Percentiles rank a stretch among this genome's conserved stretches.
phyloP scores from a whole-genome alignment of 2,797 vertebrate species.

The Hypotaenidia okinawae region DNA sequence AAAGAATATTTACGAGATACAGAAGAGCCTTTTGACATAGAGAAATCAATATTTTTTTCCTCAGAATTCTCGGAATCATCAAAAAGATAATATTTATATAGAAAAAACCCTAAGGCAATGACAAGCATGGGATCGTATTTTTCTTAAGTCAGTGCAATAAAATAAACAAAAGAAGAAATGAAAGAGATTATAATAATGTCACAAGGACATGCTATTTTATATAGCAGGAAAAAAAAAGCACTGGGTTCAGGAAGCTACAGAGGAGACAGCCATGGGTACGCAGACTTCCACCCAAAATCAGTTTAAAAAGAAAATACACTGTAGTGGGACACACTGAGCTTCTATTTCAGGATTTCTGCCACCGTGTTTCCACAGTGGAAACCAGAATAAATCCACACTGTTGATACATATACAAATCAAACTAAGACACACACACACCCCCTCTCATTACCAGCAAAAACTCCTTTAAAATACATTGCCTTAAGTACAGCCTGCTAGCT shows the following conservation, averaged over 20 bases:
- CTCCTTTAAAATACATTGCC: fast-evolving
- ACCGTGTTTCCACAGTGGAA: fast-evolving
- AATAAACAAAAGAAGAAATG: constrained; percentile 59
- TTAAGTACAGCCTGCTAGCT: fast-evolving
- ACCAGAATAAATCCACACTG: neutral
- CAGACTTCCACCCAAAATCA: fast-evolving
- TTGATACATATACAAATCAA: neutral
- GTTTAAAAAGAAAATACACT: fast-evolving
- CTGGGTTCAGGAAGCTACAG: neutral
- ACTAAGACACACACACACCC: neutral
- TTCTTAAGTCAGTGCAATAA: constrained; percentile 30
- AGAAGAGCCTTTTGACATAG: constrained; percentile 68
- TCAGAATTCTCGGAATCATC: constrained; percentile 67
- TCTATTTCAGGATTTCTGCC: neutral
- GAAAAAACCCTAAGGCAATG: constrained; percentile 11
- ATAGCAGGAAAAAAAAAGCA: neutral
- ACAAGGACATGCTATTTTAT: neutral
- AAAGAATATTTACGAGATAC: constrained; percentile 70
- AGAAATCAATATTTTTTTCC: constrained; percentile 62
- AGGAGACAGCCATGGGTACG: neutral
- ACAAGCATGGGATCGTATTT: neutral
- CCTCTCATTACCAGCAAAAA: neutral
- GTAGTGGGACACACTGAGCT: neutral
- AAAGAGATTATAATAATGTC: constrained; percentile 13
- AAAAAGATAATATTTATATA: constrained; percentile 55